Evolutionary conservation across 2,113 vertebrate species (phyloP).

Genomic region (Gavialis gangeticus): DNA sequence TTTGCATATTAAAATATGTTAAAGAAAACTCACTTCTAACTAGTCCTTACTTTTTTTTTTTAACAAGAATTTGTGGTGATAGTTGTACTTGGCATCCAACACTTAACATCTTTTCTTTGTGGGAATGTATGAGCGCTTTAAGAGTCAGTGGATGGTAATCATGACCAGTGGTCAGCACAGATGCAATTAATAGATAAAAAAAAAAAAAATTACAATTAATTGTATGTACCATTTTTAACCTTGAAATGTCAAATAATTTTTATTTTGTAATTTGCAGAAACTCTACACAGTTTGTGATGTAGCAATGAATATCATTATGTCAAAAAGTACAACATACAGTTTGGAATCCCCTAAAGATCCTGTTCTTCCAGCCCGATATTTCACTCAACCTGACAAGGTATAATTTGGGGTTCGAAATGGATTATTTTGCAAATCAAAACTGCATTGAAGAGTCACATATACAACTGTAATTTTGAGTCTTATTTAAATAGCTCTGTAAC

Average conservation of each 20-base stretch:
- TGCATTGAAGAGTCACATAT: not conserved
- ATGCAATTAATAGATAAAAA: not conserved
- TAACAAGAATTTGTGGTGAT: not conserved
- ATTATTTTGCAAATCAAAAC: not conserved
- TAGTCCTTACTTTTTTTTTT: not conserved
- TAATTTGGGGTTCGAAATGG: not conserved
- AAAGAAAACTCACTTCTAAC: not conserved
- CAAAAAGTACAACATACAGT: slow-evolving; percentile 99
- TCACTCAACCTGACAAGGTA: slow-evolving; percentile 99
- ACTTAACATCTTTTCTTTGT: not conserved
- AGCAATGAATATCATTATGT: slow-evolving; percentile 98
- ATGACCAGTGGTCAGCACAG: too few species aligned
- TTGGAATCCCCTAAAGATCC: slow-evolving; percentile 99
- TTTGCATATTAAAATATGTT: not conserved
- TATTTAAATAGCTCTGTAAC: not conserved
- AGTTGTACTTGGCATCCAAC: not conserved
- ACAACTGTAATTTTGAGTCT: not conserved
- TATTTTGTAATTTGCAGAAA: slow-evolving; percentile 84
- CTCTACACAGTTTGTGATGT: slow-evolving; percentile 98
- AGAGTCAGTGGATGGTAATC: too few species aligned
- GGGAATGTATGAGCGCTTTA: not conserved
- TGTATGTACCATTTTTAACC: too few species aligned
- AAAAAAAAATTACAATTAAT: not conserved
- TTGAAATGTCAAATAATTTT: not conserved
- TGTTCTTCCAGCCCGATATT: slow-evolving; percentile 93